Evolutionary conservation across 2,113 vertebrate species (phyloP), one percentile per base, ranked within the genome.

Genomic region (Aptenodytes patagonicus): DNA sequence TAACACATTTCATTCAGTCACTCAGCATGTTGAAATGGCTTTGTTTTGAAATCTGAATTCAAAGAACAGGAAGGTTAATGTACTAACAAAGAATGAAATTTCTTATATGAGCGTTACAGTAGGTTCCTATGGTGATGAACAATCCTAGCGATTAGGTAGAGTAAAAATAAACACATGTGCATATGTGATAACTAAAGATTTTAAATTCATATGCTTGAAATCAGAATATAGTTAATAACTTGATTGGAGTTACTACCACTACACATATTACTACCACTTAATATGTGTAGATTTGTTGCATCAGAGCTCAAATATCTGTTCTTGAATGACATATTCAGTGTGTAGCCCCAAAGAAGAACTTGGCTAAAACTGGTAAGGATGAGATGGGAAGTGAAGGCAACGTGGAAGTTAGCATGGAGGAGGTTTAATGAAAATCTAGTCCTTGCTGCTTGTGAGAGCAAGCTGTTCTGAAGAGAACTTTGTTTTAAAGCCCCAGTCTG

Each of bases 1-100:
- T 58, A 31, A 49, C 46, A 38, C 6, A 62, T 91, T 96, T 95
- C 36, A 69, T 92, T 92, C 91, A 93, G 60, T 85, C 89, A 78
- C 66, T 93, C 93, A 87, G n/a, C 26, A 57, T 52, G 36, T 92
- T 80, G 91, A 94, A 93, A 95, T 94, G 80, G 54, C 89, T 96
- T 93, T 75, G 61, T 86, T 71, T 95, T 91, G 62, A 96, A 93
- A 42, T 57, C 81, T 54, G 90, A 47, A 96, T 91, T 92, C 65
- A 57, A 72, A 58, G 62, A 87, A 86, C 10, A 82, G 75, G 54
- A 61, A 82, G 66, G 32, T 58, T 71, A 83, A 71, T 28, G 21
- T 47, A 29, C 38, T 78, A 83, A 81, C 11, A 73, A 84, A 89
- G 57, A 87, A 78, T 66, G 26, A 78, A 20, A 6, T 77, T 96